Conservation (phyloP, 2,113 vertebrate genomes). For the Tamias sibiricus region DNA sequence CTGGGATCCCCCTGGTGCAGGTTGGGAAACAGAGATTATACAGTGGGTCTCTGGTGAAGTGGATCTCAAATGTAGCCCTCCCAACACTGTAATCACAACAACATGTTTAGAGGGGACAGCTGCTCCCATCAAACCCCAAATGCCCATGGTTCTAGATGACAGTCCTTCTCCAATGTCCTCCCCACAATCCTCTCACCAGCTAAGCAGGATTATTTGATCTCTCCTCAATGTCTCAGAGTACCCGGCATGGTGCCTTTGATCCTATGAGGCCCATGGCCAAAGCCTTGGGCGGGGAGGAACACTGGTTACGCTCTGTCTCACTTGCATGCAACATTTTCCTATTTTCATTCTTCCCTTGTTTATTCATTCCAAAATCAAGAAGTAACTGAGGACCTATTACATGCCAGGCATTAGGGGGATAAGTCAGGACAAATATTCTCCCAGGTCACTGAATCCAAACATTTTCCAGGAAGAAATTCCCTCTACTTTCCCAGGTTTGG, state of each 20-base stretch:
- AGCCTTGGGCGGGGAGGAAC: background rate
- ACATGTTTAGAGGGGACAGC: background rate
- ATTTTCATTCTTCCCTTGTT: background rate
- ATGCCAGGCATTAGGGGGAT: background rate
- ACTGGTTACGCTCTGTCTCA: background rate
- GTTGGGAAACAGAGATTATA: background rate
- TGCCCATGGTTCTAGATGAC: background rate
- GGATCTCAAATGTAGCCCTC: background rate
- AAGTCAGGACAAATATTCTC: background rate
- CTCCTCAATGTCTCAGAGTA: background rate
- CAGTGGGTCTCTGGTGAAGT: background rate
- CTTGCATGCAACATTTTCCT: background rate
- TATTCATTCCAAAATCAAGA: background rate
- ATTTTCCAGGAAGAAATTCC: background rate
- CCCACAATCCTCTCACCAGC: background rate
- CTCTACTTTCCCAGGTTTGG: background rate
- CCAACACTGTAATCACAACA: background rate
- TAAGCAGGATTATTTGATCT: background rate
- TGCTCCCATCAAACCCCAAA: background rate
- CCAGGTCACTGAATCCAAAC: background rate
- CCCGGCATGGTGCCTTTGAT: background rate
- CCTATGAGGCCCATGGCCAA: fast-evolving
- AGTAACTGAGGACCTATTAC: background rate
- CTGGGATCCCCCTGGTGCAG: background rate
- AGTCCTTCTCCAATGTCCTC: background rate